Conservation (phyloP, 2,888 invertebrate species). For the Nematopogon swammerdamellus region DNA sequence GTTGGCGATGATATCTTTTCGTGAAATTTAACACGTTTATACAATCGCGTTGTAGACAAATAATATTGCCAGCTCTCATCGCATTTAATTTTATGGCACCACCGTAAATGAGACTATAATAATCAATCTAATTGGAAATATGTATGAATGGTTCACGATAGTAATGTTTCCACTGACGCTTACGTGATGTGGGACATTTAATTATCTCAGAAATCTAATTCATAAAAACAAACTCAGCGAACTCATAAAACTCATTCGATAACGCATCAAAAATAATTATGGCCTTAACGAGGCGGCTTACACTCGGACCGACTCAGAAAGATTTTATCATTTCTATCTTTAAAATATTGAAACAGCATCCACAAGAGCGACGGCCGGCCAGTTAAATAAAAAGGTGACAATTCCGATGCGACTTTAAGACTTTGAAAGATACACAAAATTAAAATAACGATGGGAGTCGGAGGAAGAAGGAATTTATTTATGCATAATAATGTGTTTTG, state of each 20-base stretch:
- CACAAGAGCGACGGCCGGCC: neutral
- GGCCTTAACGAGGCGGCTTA: neutral
- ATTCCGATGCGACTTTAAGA: neutral
- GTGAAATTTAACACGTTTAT: too few relatives aligned
- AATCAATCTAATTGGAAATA: too few relatives aligned
- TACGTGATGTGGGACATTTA: too few relatives aligned
- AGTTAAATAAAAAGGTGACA: neutral
- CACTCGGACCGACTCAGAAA: neutral
- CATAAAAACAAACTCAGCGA: neutral
- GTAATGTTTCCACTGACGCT: too few relatives aligned
- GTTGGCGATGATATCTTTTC: too few relatives aligned
- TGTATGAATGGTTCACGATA: too few relatives aligned
- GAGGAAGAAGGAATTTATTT: slow-evolving; percentile 48
- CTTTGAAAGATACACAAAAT: slow-evolving; percentile 27
- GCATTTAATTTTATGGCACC: too few relatives aligned
- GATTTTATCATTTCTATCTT: neutral
- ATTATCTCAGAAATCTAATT: neutral
- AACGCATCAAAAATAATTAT: neutral
- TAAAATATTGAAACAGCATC: neutral
- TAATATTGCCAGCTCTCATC: too few relatives aligned
- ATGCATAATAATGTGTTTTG: slow-evolving; percentile 46
- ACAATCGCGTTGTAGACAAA: too few relatives aligned
- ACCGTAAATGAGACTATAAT: too few relatives aligned
- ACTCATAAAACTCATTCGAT: neutral
- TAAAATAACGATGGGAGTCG: slow-evolving; percentile 45